phyloP scores from a whole-genome alignment of 2,888 invertebrate genomes.

The Lasioglossum zephyrum region DNA sequence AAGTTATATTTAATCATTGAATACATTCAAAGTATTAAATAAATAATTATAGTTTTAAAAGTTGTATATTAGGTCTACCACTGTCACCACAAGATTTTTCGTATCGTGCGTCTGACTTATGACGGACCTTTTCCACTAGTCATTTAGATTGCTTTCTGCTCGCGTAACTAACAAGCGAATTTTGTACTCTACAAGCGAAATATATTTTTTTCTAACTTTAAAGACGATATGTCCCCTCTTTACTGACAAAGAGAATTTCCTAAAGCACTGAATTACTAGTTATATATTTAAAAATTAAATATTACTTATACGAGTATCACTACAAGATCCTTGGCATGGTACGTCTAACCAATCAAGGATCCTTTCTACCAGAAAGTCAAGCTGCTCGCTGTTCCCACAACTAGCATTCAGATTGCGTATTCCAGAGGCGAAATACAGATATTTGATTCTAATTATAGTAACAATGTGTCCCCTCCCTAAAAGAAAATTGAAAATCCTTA shows the following conservation, averaged over 20 bases:
- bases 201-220: not conserved
- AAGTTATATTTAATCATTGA: too few relatives aligned
- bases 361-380: not conserved
- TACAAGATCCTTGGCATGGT: not conserved
- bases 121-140: not conserved
- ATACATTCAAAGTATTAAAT: not conserved
- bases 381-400: not conserved
- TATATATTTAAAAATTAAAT: not conserved
- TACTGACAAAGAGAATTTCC: not conserved
- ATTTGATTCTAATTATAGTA: not conserved
- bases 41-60: too few relatives aligned
- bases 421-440: not conserved
- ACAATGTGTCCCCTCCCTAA: not conserved
- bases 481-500: not conserved
- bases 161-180: not conserved
- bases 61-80: not conserved
- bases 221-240: not conserved
- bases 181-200: not conserved
- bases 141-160: not conserved
- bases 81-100: not conserved
- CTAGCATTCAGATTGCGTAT: not conserved
- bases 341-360: not conserved
- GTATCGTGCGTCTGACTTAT: not conserved
- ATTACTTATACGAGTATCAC: not conserved
- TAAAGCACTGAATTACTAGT: not conserved